Conservation (phyloP, 1,140 invertebrate genomes). For the Bombus ignitus region DNA sequence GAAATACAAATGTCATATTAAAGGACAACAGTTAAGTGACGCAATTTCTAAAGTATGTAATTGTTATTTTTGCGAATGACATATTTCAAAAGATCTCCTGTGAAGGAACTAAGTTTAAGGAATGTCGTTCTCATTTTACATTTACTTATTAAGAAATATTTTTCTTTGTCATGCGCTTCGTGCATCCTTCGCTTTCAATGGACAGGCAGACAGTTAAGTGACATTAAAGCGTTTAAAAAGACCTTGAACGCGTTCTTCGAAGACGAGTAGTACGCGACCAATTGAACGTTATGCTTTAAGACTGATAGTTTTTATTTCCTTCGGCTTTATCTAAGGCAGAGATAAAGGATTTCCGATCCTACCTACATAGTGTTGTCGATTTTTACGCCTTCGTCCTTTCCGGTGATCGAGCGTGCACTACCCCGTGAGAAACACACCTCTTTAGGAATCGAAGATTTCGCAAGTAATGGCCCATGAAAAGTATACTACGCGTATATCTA, state of each 20-base stretch:
- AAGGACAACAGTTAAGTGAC: too few species aligned
- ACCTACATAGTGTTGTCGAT: background rate
- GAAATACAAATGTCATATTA: too few species aligned
- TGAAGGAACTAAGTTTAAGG: too few species aligned
- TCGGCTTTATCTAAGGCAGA: background rate
- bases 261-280: background rate
- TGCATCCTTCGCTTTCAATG: background rate
- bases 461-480: constrained; percentile 51
- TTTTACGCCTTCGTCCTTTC: constrained; percentile 22
- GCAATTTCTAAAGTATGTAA: too few species aligned
- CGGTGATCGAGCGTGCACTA: background rate
- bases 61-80: too few species aligned
- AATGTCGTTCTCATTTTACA: too few species aligned
- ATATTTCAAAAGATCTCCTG: too few species aligned
- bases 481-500: background rate
- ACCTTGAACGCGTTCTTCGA: constrained; percentile 7
- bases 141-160: background rate
- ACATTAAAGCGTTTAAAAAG: background rate
- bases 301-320: constrained; percentile 12
- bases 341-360: constrained; percentile 44
- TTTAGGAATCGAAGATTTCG: constrained; percentile 28
- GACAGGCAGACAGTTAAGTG: background rate
- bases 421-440: constrained; percentile 47
- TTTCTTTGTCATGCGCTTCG: background rate
- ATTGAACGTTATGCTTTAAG: constrained; percentile 15